Evolutionary conservation across 30 jellyfish, hydroid and myxozoan genomes (phyloP), one percentile per base, ranked within the genome.

Genomic region (Sanderia malayensis): DNA sequence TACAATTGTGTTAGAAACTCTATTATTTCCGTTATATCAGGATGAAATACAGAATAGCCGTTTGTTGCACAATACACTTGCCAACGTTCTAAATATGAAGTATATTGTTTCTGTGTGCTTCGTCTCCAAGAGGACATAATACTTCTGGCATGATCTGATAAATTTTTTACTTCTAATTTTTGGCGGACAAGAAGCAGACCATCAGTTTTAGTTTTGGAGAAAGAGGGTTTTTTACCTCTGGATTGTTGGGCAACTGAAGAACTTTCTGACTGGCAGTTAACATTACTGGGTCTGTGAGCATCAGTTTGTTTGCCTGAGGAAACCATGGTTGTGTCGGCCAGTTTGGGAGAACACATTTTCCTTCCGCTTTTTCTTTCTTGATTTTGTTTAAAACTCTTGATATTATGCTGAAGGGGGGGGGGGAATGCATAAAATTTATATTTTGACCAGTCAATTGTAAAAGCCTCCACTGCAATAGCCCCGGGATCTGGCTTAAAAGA

Each of bases 311-410:
- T 68, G 46, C 67, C 10, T 10, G 33, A 4, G 73, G 65, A 53
- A 2, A 73, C 85, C 85, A 73, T 18, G 67, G 45, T 32, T 73
- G 76, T 30, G 85, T 55, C n/a, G 85, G 85, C 85, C 85, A 73
- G 7, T 73, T 37, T 8, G 85, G 76, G 13, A 60, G 7, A 26
- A 73, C 73, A 7, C 55, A 46, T 23, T 3, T 46, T 6, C 82
- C 82, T 27, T 70, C 22, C 0, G 71, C 82, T 15, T 47, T 46
- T 53, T 70, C 53, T 47, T 30, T 31, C 53, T 23, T 21, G 15
- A 61, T 30, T 25, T 61, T 61, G n/a, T 37, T 25, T 1, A 61
- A 41, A 41, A 61, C 74, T 23, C 53, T 61, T 25, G 74, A 31
- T 25, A 61, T 61, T 31, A 23, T 25, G 53, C 53, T 25, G 11